phyloP scores from a whole-genome alignment of 2,113 vertebrate species.

The Dasypus novemcinctus region DNA sequence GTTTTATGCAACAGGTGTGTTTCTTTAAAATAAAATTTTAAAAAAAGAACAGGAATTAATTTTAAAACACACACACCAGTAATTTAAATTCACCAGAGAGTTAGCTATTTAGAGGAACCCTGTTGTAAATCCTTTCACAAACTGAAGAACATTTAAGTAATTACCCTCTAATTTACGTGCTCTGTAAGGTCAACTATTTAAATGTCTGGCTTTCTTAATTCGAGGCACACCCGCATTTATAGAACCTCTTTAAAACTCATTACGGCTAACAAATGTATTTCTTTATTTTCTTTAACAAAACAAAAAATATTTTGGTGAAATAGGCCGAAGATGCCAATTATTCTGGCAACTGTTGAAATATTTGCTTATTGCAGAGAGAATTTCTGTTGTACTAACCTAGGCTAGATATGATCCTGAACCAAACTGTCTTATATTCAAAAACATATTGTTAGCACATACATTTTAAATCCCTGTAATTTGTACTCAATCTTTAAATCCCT shows the following conservation, averaged over 20 bases:
- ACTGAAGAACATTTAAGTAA: conserved; percentile 74
- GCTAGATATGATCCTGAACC: background rate
- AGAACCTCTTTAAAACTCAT: conserved; percentile 52
- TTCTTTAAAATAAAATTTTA: background rate
- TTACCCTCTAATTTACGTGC: conserved; percentile 72
- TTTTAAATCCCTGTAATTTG: conserved; percentile 53
- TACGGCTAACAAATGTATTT: conserved; percentile 55
- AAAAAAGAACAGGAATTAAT: background rate
- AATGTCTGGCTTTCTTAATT: conserved; percentile 72
- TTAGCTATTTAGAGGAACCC: conserved; percentile 68
- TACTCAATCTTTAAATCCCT: conserved; percentile 20
- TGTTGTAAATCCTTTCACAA: conserved; percentile 73
- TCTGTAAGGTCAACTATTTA: conserved; percentile 73
- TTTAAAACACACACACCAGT: conserved; percentile 54
- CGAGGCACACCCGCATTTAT: conserved; percentile 48
- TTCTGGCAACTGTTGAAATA: background rate
- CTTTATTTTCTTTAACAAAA: conserved; percentile 50
- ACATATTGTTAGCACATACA: background rate
- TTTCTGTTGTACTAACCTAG: background rate
- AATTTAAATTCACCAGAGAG: conserved; percentile 70
- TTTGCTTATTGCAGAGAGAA: background rate
- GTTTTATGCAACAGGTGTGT: conserved; percentile 38
- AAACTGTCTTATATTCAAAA: background rate
- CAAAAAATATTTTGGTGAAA: conserved; percentile 51
- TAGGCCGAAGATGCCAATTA: conserved; percentile 21